Evolutionary conservation across 2,888 invertebrate genomes (phyloP), one percentile per base, ranked within the genome.

Genomic region (Pyrrhia umbra): DNA sequence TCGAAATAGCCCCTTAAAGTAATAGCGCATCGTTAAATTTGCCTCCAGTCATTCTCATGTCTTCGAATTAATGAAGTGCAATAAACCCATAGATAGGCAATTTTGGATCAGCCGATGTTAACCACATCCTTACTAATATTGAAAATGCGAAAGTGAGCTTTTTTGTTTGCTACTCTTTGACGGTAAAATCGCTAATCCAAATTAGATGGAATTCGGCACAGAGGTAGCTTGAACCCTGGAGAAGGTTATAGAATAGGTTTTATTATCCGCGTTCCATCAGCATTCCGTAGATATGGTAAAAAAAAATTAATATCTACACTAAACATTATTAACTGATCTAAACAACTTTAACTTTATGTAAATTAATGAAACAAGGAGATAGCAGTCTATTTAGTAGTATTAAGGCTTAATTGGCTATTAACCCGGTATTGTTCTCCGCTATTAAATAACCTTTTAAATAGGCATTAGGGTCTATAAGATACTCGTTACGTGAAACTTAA

Each of bases 61-160:
- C 81, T 79, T 68, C 80, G 85, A 88, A 90, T 89, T 89, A 88
- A 91, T 91, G 88, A 87, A 85, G 80, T 86, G 82, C 85, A 88
- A 89, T 88, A 90, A 88, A 83, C 86, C 83, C 80, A 80, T 82
- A 82, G 79, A 62, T 51, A 58, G 62, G 30, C 2, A 59, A 34
- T 45, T 13, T 61, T 42, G 16, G 43, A 55, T 73, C 54, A 21
- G 6, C 16, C 25, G 21, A 63, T 56, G 4, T 63, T 45, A 56
- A 64, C 71, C 43, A 71, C 42, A 52, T 64, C 27, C 8, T 37
- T 42, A 39, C 39, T 20, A 8, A 20, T 59, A 25, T 27, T 10
- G 16, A 5, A 16, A 6, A 6, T 42, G 15, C 37, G 40, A 42
- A 69, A 68, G 42, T 51, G 25, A 6, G 10, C 39, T 13, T 9